Evolutionary conservation across 2,888 invertebrate genomes (phyloP), one percentile per base, ranked within the genome.

Genomic region (Keiferia lycopersicella): DNA sequence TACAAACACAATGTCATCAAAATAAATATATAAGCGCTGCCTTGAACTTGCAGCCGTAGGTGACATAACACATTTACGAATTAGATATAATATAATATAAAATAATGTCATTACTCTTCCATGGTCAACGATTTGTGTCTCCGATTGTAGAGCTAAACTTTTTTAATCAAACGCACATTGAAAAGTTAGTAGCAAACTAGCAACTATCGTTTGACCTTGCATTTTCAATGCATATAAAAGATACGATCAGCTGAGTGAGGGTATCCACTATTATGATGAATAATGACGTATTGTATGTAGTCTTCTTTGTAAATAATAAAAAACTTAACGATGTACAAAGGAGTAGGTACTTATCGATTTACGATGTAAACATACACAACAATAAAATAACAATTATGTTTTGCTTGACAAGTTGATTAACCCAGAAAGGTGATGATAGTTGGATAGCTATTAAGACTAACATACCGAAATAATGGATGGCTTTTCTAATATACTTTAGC

Each of bases 381-480:
- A 14, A 14, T 41, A 41, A 41, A 41, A 41, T 14, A 41, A 14
- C 14, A 41, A 41, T 41, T 41, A 41, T 14, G 41, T 39, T 12
- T 10, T 3, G 14, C 41, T 14, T 41, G 20, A 14, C 26, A 22
- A 18, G 11, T 30, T 14, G 12, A 26, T 34, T 57, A 57, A 11
- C 30, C 14, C 57, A 57, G 38, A 58, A 22, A 58, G 38, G 38
- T 58, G 14, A 58, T 58, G 14, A 58, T 18, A 38, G 38, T 58
- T 41, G 12, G 20, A 45, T 26, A 2, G 64, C 16, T n/a, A 50
- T 63, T 1, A 26, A 26, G n/a, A 26, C 3, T 26, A 70, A 81
- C 87, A 74, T 86, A 90, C 89, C 88, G 68, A 88, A 85, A 76
- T 79, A 86, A 18, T 83, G 74, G 57, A 80, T 63, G 62, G 83